Evolutionary conservation across 1,140 invertebrate species (phyloP), one percentile per base, ranked within the genome.

Genomic region (Ceratitis capitata): DNA sequence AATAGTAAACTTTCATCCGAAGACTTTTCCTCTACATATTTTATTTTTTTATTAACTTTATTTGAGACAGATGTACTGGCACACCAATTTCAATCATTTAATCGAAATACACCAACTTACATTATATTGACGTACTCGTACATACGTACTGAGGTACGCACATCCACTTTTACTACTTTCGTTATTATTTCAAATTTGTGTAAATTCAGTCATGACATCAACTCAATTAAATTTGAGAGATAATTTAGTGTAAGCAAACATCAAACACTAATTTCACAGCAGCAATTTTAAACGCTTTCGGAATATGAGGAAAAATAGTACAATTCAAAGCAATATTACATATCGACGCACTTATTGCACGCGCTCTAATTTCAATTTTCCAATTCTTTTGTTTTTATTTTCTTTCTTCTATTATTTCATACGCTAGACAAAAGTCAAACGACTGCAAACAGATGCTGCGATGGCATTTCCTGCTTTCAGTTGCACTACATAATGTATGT

Each of bases 391-490:
- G n/a, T n/a, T n/a, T n/a, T 78, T n/a, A 29, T 23, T 35, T 64
- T n/a, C 14, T 32, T 35, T 64, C 32, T 64, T 7, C 32, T 78
- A 26, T 47, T 47, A 19, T 47, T 78, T 45, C 19, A 23, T 26
- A 14, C 16, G 39, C 39, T 78, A 45, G 32, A 78, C 69, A 45
- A 78, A 78, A 78, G 69, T 19, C 69, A 45, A 19, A 39, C 69
- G 39, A 78, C 5, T 78, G 69, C 69, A 78, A 35, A 78, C n/a
- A n/a, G n/a, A n/a, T n/a, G 69, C n/a, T 78, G 69, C 69, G 42
- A 19, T 10, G 69, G 69, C 39, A 78, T 78, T 78, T 78, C 69
- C 69, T 78, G 69, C 69, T 78, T 78, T 78, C 69, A 78, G 45
- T 78, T 78, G 69, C 39, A 23, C 69, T 45, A n/a, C 39, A 78